Conservation (phyloP, 2,888 invertebrate species). For the Andrena camellia region DNA sequence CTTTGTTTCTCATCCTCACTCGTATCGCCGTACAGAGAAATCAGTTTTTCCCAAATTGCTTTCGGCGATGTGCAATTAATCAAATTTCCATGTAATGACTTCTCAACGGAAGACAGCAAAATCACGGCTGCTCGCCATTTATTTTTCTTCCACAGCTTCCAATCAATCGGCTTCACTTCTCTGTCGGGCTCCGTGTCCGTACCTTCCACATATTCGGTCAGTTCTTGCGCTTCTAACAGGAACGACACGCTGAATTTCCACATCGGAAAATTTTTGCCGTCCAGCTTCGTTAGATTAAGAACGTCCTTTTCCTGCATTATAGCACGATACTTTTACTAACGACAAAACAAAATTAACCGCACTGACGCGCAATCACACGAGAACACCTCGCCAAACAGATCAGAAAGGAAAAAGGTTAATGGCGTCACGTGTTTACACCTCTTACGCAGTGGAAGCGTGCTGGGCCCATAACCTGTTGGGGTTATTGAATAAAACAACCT, state of each 20-base stretch:
- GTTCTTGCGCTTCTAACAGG: slow-evolving; percentile 29
- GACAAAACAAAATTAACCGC: too few species aligned
- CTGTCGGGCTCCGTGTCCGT: slow-evolving; percentile 20
- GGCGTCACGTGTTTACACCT: too few species aligned
- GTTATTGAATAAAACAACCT: too few species aligned
- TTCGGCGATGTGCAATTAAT: slow-evolving; percentile 32
- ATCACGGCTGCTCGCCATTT: slow-evolving; percentile 18
- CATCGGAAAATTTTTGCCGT: slow-evolving; percentile 20
- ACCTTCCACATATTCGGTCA: slow-evolving; percentile 7
- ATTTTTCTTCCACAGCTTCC: slow-evolving; percentile 29
- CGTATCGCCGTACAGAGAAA: slow-evolving; percentile 48
- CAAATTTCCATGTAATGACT: slow-evolving; percentile 24
- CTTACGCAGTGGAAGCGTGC: too few species aligned
- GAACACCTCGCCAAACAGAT: too few species aligned
- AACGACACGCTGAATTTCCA: slow-evolving; percentile 31
- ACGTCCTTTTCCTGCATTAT: slow-evolving; percentile 15
- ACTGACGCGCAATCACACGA: too few species aligned
- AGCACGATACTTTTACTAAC: too few species aligned
- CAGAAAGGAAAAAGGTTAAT: too few species aligned
- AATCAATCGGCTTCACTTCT: background rate
- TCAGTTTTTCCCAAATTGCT: slow-evolving; percentile 52
- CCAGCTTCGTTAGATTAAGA: slow-evolving; percentile 26
- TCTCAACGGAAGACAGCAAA: slow-evolving; percentile 25
- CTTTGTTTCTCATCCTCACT: slow-evolving; percentile 50
- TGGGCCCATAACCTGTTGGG: too few species aligned